These are phyloP conservation scores for Endomychus coccineus DNA, from an alignment of 2,888 invertebrate genomes.

Conservation along the genomic window DNA sequence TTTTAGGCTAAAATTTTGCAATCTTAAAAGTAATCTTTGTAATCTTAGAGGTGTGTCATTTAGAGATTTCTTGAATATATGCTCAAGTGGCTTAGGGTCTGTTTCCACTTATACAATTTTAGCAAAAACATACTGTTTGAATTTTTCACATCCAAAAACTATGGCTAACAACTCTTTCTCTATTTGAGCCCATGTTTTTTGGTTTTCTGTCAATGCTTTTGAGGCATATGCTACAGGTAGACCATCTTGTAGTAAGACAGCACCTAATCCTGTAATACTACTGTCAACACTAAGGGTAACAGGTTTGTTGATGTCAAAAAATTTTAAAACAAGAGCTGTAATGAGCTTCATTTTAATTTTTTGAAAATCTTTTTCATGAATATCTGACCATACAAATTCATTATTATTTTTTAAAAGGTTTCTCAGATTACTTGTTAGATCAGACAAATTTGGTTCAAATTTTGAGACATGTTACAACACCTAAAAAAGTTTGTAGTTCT, in stretches of 20 bases:
- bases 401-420: background rate
- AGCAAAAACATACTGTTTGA: too few relatives aligned
- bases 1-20: too few relatives aligned
- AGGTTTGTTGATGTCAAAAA: background rate
- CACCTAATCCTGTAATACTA: background rate
- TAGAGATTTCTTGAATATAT: too few relatives aligned
- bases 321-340: background rate
- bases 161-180: too few relatives aligned
- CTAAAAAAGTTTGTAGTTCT: conserved; percentile 19
- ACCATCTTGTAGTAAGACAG: conserved; percentile 1
- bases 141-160: too few relatives aligned
- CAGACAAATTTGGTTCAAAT: conserved; percentile 9
- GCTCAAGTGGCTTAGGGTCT: too few relatives aligned
- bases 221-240: too few relatives aligned
- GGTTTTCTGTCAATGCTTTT: too few relatives aligned
- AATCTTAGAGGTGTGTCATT: too few relatives aligned
- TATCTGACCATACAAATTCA: background rate
- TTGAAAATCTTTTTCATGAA: conserved; percentile 10
- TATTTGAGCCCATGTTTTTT: too few relatives aligned
- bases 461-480: conserved; percentile 17
- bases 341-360: conserved; percentile 4
- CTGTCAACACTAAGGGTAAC: background rate
- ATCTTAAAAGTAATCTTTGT: too few relatives aligned
- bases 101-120: too few relatives aligned
- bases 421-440: background rate